These are phyloP conservation scores for Pseudomyrmex sp. DNA, from an alignment of 1,140 invertebrate genomes.

Conservation along the genomic window DNA sequence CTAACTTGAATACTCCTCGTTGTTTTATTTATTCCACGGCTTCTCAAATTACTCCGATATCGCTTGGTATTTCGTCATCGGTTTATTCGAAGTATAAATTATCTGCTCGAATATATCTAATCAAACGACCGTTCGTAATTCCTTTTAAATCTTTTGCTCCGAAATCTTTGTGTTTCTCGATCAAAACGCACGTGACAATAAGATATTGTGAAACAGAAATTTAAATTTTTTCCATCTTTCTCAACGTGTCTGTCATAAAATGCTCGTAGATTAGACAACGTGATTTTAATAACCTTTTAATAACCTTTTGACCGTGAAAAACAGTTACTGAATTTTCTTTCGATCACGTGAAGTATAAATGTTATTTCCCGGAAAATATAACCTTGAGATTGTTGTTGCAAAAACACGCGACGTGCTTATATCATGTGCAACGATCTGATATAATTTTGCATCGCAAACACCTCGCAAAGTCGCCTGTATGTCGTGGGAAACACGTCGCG, in stretches of 20 bases:
- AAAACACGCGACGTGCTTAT: background rate
- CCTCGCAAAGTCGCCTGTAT: background rate
- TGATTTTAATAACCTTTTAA: too few species aligned
- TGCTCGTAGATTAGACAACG: too few species aligned
- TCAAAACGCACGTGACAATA: too few species aligned
- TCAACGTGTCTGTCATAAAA: too few species aligned
- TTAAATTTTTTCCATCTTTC: too few species aligned
- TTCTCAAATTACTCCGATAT: slow-evolving; percentile 31
- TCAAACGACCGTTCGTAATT: background rate
- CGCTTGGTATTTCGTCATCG: background rate
- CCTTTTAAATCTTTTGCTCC: background rate
- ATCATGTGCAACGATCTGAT: background rate
- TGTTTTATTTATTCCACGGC: slow-evolving; percentile 20
- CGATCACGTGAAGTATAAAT: background rate
- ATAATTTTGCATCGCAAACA: background rate
- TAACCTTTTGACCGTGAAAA: too few species aligned
- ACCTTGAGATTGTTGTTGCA: background rate
- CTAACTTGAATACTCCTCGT: background rate
- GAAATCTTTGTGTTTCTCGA: too few species aligned
- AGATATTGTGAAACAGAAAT: too few species aligned
- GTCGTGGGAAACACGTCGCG: slow-evolving; percentile 14
- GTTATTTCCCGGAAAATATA: background rate
- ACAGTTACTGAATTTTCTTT: background rate
- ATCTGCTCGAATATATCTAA: background rate
- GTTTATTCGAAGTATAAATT: background rate